Conservation (phyloP, 2,797 vertebrate genomes). For the Sylvilagus floridanus region DNA sequence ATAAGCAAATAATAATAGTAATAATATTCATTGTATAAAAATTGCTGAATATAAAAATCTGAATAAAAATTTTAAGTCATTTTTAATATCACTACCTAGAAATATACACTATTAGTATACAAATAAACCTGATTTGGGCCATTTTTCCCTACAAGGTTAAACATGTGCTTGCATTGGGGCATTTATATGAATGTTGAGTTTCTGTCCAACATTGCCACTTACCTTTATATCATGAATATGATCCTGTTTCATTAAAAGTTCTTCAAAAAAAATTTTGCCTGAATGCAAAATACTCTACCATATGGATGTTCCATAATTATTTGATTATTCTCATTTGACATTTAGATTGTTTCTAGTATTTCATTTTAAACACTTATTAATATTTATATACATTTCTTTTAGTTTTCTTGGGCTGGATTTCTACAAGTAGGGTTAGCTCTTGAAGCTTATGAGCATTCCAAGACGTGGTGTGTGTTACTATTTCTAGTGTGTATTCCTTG, state of each 20-base stretch:
- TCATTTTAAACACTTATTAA: constrained; percentile 16
- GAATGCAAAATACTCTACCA: not conserved
- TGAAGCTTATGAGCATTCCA: not conserved
- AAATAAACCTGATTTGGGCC: not conserved
- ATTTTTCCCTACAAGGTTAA: not conserved
- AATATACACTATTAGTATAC: not conserved
- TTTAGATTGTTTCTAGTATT: constrained; percentile 33
- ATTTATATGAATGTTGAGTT: not conserved
- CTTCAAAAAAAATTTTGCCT: not conserved
- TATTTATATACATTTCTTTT: not conserved
- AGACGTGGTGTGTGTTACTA: not conserved
- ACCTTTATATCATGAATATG: not conserved
- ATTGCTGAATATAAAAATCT: not conserved
- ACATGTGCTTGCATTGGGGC: not conserved
- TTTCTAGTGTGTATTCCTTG: not conserved
- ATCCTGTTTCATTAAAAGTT: not conserved
- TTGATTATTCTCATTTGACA: not conserved
- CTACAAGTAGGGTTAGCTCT: not conserved
- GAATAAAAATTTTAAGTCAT: constrained; percentile 15
- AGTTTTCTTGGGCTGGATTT: not conserved
- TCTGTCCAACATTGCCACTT: not conserved
- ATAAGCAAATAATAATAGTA: not conserved
- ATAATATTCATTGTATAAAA: not conserved
- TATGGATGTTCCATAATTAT: not conserved
- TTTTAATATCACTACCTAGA: too few relatives aligned